phyloP scores from a whole-genome alignment of 2,113 vertebrate species.

The Archocentrus centrarchus region DNA sequence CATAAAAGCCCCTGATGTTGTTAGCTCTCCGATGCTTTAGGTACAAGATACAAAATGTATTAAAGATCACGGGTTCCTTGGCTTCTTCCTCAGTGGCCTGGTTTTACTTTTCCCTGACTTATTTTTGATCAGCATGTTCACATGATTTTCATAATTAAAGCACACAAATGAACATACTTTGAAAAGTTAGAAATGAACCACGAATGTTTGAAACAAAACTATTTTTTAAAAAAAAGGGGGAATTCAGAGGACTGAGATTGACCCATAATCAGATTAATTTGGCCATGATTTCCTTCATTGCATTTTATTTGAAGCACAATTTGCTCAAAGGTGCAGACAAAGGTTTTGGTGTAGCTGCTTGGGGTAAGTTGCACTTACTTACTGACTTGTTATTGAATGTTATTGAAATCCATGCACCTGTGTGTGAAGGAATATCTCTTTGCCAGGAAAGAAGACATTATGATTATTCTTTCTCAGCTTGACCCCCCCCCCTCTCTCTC shows the following conservation, averaged over 20 bases:
- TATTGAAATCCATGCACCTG: too few species aligned
- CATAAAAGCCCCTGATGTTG: background rate
- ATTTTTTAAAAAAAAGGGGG: background rate
- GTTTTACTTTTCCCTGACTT: too few species aligned
- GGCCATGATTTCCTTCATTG: background rate
- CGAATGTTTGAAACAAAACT: background rate
- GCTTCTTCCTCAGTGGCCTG: too few species aligned
- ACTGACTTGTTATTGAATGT: too few species aligned
- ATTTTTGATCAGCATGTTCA: background rate
- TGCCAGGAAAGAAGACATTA: background rate
- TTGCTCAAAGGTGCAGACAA: too few species aligned
- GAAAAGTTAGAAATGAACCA: background rate
- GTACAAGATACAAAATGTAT: background rate
- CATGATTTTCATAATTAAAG: background rate
- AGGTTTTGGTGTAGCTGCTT: too few species aligned
- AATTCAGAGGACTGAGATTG: background rate
- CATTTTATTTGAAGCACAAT: too few species aligned
- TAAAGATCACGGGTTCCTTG: background rate
- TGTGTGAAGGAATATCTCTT: too few species aligned
- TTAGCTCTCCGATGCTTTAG: background rate
- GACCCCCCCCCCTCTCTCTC: background rate
- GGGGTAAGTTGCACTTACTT: too few species aligned
- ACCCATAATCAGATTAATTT: background rate
- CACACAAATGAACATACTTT: background rate
- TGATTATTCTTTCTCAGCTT: conserved; percentile 9